phyloP scores from a whole-genome alignment of 2,113 vertebrate species.

The Oxyura jamaicensis region DNA sequence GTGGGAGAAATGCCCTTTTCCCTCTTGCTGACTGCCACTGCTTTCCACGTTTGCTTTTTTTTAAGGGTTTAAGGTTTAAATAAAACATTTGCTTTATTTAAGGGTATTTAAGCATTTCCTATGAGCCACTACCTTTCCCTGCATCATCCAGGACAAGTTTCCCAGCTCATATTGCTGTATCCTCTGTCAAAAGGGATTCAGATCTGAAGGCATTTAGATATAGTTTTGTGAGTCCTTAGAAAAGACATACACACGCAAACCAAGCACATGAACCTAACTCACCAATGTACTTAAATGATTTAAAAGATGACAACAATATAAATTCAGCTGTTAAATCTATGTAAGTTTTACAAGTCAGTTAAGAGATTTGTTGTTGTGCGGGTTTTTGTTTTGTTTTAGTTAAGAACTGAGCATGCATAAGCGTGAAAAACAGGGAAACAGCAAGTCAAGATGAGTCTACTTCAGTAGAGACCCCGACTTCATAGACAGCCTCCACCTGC shows the following conservation, averaged over 20 bases:
- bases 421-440: background rate
- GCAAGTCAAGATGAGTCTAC: background rate
- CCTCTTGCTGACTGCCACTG: background rate
- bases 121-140: background rate
- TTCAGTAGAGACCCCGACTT: background rate
- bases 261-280: background rate
- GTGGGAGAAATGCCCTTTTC: background rate
- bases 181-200: background rate
- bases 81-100: background rate
- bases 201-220: background rate
- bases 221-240: background rate
- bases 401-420: background rate
- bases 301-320: background rate
- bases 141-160: background rate
- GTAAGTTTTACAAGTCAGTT: background rate
- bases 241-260: background rate
- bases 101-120: background rate
- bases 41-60: background rate
- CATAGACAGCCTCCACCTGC: rapidly evolving
- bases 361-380: background rate
- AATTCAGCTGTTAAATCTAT: background rate
- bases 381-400: background rate
- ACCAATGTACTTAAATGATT: background rate
- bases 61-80: background rate
- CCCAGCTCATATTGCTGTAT: rapidly evolving